Conservation (phyloP, 2,113 vertebrate genomes). For the Boulengeromyrus knoepffleri region DNA sequence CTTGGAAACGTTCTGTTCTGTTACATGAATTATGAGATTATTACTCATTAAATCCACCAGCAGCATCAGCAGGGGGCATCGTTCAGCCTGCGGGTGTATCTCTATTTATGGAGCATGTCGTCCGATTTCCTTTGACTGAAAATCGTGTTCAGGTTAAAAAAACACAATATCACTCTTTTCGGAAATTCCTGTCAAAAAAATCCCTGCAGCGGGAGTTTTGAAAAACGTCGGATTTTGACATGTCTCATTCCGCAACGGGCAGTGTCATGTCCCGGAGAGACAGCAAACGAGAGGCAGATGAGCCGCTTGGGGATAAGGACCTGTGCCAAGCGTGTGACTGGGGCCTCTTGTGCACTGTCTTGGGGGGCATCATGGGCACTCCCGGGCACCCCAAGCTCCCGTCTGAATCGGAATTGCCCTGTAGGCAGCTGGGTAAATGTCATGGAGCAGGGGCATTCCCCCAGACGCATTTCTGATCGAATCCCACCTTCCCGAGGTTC, state of each 20-base stretch:
- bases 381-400: not conserved
- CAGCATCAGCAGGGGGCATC: not conserved
- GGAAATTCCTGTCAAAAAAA: not conserved
- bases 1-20: not conserved
- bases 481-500: not conserved
- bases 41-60: not conserved
- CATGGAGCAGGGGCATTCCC: constrained; percentile 24
- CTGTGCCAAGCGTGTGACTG: not conserved
- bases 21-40: not conserved
- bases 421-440: constrained; percentile 23
- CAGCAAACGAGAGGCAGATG: not conserved
- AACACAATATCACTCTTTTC: not conserved
- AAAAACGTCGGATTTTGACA: not conserved
- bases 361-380: too few relatives aligned
- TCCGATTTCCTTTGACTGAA: not conserved
- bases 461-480: too few relatives aligned
- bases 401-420: constrained; percentile 34
- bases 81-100: not conserved
- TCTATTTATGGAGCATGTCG: not conserved
- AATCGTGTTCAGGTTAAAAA: not conserved
- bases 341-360: not conserved
- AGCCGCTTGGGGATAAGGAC: not conserved
- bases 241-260: not conserved
- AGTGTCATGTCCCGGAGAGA: not conserved
- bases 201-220: not conserved